These are phyloP conservation scores for Cephus pygmeus DNA, from an alignment of 2,888 invertebrate genomes.

Conservation along the genomic window DNA sequence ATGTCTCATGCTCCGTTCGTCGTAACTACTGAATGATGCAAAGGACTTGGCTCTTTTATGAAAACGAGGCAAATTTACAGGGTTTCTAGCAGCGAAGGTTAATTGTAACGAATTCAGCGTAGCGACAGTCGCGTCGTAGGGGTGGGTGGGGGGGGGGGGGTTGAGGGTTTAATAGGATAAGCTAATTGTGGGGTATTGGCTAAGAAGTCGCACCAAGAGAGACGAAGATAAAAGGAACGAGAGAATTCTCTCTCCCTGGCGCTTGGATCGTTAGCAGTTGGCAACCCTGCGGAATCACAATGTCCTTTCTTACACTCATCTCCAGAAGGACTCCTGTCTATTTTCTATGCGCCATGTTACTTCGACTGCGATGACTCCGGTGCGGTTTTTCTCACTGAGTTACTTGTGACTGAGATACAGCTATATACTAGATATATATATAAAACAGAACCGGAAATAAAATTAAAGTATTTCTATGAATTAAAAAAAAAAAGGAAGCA, in stretches of 20 bases:
- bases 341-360: constrained; percentile 46
- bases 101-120: constrained; percentile 63
- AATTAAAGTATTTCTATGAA: not conserved
- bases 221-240: constrained; percentile 28
- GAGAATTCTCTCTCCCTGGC: constrained; percentile 33
- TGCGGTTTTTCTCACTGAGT: not conserved
- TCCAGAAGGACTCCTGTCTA: constrained; percentile 38
- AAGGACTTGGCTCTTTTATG: not conserved
- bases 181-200: constrained; percentile 66
- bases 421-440: no score
- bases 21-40: not conserved
- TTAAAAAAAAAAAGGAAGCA: not conserved
- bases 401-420: not conserved
- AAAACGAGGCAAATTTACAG: not conserved
- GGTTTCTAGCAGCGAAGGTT: constrained; percentile 37
- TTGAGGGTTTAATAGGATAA: constrained; percentile 64
- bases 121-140: constrained; percentile 32
- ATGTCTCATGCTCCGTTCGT: not conserved
- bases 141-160: constrained; percentile 27
- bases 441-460: not conserved
- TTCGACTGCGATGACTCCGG: constrained; percentile 31
- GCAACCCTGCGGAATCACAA: constrained; percentile 64
- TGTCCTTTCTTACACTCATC: constrained; percentile 57
- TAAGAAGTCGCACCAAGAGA: constrained; percentile 57
- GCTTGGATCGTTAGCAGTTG: constrained; percentile 62